A percentile compares a stretch with the other conserved stretches of the same genome.
These are phyloP conservation scores for Neocloeon triangulifer DNA, from an alignment of 1,140 invertebrate species.

Conservation along the genomic window DNA sequence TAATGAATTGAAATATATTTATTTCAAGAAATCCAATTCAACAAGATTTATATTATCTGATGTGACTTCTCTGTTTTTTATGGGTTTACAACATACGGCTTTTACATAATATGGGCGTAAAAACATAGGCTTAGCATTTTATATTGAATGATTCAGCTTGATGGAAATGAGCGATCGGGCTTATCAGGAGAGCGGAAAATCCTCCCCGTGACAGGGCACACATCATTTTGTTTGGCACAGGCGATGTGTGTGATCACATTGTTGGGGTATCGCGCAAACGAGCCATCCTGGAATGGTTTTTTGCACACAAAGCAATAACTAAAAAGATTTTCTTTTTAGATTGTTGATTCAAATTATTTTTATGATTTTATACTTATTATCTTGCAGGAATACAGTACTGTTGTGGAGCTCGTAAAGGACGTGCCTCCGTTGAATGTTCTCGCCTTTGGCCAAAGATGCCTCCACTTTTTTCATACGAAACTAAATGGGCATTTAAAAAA, in stretches of 20 bases:
- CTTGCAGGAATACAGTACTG: constrained; percentile 17
- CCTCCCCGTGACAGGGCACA: constrained; percentile 11
- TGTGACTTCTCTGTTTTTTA: too few species aligned
- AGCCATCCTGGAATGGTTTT: constrained; percentile 17
- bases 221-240: constrained; percentile 17
- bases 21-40: too few species aligned
- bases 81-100: too few species aligned
- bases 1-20: too few species aligned
- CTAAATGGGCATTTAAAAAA: constrained; percentile 7
- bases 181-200: not conserved
- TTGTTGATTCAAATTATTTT: constrained; percentile 1
- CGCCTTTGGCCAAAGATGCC: constrained; percentile 19
- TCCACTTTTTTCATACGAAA: constrained; percentile 18
- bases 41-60: too few species aligned
- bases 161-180: too few species aligned
- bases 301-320: constrained; percentile 24
- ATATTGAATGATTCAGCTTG: too few species aligned
- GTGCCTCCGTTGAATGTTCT: constrained; percentile 20
- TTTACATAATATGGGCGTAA: too few species aligned
- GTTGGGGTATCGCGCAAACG: constrained; percentile 23
- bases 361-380: constrained; percentile 20
- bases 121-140: too few species aligned
- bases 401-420: constrained; percentile 16
- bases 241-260: constrained; percentile 21
- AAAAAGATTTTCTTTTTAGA: constrained; percentile 9